These are phyloP conservation scores for Timema podura DNA, from an alignment of 2,888 invertebrate genomes.

Conservation along the genomic window DNA sequence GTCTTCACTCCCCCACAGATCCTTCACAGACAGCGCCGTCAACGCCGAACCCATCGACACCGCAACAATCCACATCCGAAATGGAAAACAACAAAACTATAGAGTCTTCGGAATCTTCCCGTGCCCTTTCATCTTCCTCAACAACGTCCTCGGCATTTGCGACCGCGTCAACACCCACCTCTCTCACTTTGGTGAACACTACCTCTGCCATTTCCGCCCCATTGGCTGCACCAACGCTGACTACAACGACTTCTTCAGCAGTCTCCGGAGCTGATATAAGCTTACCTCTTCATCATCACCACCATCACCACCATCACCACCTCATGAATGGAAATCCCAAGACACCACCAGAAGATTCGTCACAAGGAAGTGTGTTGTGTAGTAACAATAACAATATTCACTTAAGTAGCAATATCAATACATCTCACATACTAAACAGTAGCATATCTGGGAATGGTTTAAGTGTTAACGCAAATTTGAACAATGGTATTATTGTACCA, in stretches of 20 bases:
- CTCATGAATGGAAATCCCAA: conserved; percentile 48
- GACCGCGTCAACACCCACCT: conserved; percentile 39
- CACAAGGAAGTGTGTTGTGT: conserved; percentile 34
- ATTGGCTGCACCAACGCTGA: conserved; percentile 30
- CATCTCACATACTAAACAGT: conserved; percentile 20
- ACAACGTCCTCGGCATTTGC: conserved; percentile 40
- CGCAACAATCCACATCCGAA: conserved; percentile 34
- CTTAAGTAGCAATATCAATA: conserved; percentile 19
- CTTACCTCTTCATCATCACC: conserved; percentile 29
- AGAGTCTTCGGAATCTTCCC: conserved; percentile 29
- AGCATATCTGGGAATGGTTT: conserved; percentile 20
- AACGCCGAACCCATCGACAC: conserved; percentile 40
- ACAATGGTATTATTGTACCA: conserved; percentile 19
- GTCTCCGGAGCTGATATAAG: conserved; percentile 32
- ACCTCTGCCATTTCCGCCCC: conserved; percentile 29
- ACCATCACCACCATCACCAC: conserved; percentile 27
- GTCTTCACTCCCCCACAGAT: conserved; percentile 42
- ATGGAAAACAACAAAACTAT: conserved; percentile 41
- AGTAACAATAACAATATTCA: conserved; percentile 45
- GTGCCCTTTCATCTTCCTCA: conserved; percentile 49
- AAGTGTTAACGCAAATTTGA: conserved; percentile 17
- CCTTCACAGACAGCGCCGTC: conserved; percentile 52
- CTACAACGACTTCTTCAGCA: conserved; percentile 33
- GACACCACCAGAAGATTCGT: conserved; percentile 49
- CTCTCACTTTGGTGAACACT: conserved; percentile 39